Evolutionary conservation across 2,113 vertebrate genomes (phyloP), one percentile per base, ranked within the genome.

Genomic region (Chascanopsetta lugubris): DNA sequence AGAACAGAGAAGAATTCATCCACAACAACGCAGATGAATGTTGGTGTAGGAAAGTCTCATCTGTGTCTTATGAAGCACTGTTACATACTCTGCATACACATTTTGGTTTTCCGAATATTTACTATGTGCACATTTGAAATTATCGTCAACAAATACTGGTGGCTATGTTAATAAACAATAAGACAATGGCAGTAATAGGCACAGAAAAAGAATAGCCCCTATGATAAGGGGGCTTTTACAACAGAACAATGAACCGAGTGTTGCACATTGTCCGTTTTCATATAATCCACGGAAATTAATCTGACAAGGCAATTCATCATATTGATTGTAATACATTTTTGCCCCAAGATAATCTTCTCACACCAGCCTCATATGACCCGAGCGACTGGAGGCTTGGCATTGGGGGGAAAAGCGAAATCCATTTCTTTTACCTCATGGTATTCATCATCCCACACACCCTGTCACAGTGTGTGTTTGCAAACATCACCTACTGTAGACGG

Each of bases 381-480:
- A 38, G 36, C 36, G 4, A 38, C 36, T 38, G 17, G 6, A 38
- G 5, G 8, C 2, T 18, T 50, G 34, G 17, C 38, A 5, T 30
- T 8, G 20, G 21, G 3, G 7, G 10, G 11, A 2, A 5, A 50
- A 25, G 21, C 18, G 15, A 43, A 21, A 45, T 11, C 42, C n/a
- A 42, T 53, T 10, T 24, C 5, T 40, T 38, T 48, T 3, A 46
- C 15, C 24, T 60, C 21, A 55, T 18, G 1, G 25, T 13, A 27
- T 18, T n/a, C 8, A 57, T 26, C 5, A 34, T 32, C 54, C 24
- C 7, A 9, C 26, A 2, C 9, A 36, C 26, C 15, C 1, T 2
- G 24, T 38, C 3, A 50, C 4, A 6, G 36, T 21, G 18, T 48
- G 25, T 71, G 72, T 83, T 73, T 76, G 61, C 61, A 68, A 73